Evolutionary conservation across 2,888 invertebrate species (phyloP).

Genomic region (Pseudanteris insignis): DNA sequence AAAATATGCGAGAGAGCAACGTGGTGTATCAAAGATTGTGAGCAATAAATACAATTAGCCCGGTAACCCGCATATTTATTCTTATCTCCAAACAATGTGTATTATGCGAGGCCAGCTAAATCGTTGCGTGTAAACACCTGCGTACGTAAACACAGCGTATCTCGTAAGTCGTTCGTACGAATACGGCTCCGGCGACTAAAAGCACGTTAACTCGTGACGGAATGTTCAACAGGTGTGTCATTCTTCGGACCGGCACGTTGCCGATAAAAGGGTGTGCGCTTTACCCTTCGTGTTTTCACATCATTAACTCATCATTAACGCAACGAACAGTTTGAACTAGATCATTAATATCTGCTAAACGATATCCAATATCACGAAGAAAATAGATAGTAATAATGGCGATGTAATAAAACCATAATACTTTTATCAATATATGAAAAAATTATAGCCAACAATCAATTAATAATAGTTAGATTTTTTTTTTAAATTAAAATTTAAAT

Average conservation of each 20-base stretch:
- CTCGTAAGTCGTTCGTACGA: conserved; percentile 23
- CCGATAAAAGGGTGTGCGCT: conserved; percentile 25
- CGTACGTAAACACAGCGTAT: conserved; percentile 33
- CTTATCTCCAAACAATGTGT: conserved; percentile 35
- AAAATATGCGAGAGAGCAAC: conserved; percentile 3
- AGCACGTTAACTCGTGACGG: conserved; percentile 54
- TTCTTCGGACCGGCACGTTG: conserved; percentile 12
- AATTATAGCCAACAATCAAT: no score
- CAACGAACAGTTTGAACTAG: no score
- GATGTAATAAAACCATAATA: no score
- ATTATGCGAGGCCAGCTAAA: conserved; percentile 36
- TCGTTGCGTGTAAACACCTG: conserved; percentile 39
- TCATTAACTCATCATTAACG: no score
- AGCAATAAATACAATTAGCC: conserved; percentile 29
- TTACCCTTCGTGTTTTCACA: no score
- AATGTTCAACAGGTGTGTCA: conserved; percentile 64
- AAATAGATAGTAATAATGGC: no score
- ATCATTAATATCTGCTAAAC: no score
- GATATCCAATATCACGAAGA: no score
- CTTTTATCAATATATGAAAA: no score
- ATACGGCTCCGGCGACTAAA: conserved; percentile 21
- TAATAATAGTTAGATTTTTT: no score
- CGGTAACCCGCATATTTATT: conserved; percentile 37
- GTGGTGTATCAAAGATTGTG: conserved; percentile 6
- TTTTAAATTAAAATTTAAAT: no score